These are phyloP conservation scores for Drosophila baimaii DNA, from an alignment of 1,140 invertebrate genomes.

Conservation along the genomic window DNA sequence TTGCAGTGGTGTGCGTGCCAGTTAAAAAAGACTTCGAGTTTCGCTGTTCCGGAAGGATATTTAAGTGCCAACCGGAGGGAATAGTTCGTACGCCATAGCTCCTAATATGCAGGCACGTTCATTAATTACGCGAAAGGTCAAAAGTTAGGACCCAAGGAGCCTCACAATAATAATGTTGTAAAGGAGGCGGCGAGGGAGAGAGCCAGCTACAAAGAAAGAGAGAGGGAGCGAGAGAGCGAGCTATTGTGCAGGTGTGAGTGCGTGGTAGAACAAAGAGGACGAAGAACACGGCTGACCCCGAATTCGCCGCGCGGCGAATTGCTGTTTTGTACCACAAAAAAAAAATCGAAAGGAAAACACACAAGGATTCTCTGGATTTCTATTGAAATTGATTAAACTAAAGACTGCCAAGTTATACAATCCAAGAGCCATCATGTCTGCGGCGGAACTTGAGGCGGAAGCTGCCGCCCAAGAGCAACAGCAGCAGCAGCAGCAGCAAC, in stretches of 20 bases:
- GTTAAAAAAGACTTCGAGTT: slow-evolving; percentile 68
- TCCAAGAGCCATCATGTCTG: slow-evolving; percentile 62
- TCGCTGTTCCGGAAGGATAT: slow-evolving; percentile 43
- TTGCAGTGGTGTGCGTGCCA: slow-evolving; percentile 56
- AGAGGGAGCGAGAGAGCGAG: slow-evolving; percentile 5
- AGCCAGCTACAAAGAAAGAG: slow-evolving; percentile 7
- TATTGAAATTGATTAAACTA: slow-evolving; percentile 29
- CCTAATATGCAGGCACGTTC: slow-evolving; percentile 69
- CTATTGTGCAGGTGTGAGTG: slow-evolving; percentile 29
- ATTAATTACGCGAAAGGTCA: slow-evolving; percentile 79
- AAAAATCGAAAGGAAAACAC: slow-evolving; percentile 26
- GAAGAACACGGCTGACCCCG: slow-evolving; percentile 31
- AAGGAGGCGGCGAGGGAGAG: slow-evolving; percentile 30
- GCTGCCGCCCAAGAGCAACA: slow-evolving; percentile 61
- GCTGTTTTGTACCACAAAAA: slow-evolving; percentile 9
- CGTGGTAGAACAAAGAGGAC: slow-evolving; percentile 48
- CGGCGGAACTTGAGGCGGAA: slow-evolving; percentile 69
- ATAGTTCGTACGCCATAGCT: slow-evolving; percentile 22
- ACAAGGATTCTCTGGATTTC: slow-evolving; percentile 11
- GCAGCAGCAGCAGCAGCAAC: slow-evolving; percentile 37
- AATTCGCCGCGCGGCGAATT: slow-evolving; percentile 37
- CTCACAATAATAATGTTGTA: slow-evolving; percentile 54
- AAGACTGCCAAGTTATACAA: slow-evolving; percentile 56
- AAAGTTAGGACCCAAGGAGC: slow-evolving; percentile 66
- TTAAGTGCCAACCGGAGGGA: slow-evolving; percentile 65